Percentiles rank a stretch among this genome's conserved stretches.
Conservation (phyloP, 2,888 invertebrate species). For the Tridacna crocea region DNA sequence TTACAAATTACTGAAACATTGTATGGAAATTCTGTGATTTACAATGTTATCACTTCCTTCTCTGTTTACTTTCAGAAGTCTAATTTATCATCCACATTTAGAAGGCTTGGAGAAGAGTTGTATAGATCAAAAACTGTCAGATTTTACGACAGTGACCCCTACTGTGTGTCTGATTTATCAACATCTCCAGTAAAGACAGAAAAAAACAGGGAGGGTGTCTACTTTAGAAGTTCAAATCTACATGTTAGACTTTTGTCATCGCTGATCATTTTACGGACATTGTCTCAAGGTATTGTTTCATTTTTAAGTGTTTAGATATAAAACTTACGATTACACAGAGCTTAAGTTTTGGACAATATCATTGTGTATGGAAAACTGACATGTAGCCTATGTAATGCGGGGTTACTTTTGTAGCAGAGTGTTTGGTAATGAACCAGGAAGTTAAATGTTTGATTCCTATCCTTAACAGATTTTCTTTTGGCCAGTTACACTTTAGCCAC, state of each 20-base stretch:
- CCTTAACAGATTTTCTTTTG: no score
- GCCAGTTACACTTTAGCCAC: no score
- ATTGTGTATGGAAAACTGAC: no score
- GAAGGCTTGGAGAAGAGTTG: constrained; percentile 82
- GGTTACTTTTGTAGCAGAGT: no score
- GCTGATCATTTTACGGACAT: constrained; percentile 80
- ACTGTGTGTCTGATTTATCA: constrained; percentile 40
- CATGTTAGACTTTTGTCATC: constrained; percentile 80
- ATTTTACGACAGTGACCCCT: constrained; percentile 64
- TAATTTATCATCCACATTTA: constrained; percentile 78
- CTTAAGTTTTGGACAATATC: no score
- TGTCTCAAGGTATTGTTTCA: constrained; percentile 77
- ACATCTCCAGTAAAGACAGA: constrained; percentile 63
- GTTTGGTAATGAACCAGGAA: no score
- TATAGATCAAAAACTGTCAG: constrained; percentile 74
- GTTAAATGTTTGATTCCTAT: no score
- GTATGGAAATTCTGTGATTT: background rate
- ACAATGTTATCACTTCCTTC: background rate
- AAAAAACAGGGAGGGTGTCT: constrained; percentile 73
- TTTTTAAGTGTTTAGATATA: no score
- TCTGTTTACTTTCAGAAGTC: constrained; percentile 67
- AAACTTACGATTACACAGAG: no score
- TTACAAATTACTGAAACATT: no score
- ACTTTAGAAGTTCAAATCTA: constrained; percentile 77
- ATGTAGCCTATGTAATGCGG: no score